Evolutionary conservation across 2,113 vertebrate genomes (phyloP).

Genomic region (Quiscalus mexicanus): DNA sequence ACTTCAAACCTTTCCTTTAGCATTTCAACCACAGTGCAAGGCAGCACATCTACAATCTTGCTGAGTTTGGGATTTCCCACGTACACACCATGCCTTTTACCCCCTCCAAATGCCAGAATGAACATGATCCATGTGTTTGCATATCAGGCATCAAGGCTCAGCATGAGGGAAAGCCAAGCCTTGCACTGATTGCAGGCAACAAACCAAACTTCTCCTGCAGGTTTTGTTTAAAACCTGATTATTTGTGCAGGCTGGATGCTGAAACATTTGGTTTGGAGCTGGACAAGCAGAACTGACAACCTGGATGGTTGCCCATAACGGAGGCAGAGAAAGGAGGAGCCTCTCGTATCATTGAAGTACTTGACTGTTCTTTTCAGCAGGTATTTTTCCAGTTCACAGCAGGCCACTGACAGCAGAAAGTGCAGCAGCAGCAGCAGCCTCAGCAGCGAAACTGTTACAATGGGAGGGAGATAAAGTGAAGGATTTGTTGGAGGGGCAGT

Average conservation of each 20-base stretch:
- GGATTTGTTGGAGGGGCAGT: slow-evolving; percentile 53
- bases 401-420: slow-evolving; percentile 20
- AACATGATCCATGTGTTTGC: background rate
- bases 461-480: slow-evolving; percentile 49
- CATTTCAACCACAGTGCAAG: background rate
- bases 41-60: background rate
- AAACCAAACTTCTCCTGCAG: background rate
- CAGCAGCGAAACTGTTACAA: slow-evolving; percentile 6
- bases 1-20: background rate
- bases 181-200: background rate
- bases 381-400: slow-evolving; percentile 28
- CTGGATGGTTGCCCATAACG: background rate
- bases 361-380: background rate
- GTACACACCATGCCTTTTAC: background rate
- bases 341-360: background rate
- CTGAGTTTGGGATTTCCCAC: background rate
- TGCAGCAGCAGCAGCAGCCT: slow-evolving; percentile 1
- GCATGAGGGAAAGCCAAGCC: background rate
- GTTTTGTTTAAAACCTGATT: background rate
- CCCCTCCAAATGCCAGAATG: background rate
- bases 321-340: background rate
- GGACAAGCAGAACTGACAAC: background rate
- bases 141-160: background rate
- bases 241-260: background rate
- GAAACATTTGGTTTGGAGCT: background rate